These are phyloP conservation scores for Eupithecia inturbata DNA, from an alignment of 2,888 invertebrate genomes.

Conservation along the genomic window DNA sequence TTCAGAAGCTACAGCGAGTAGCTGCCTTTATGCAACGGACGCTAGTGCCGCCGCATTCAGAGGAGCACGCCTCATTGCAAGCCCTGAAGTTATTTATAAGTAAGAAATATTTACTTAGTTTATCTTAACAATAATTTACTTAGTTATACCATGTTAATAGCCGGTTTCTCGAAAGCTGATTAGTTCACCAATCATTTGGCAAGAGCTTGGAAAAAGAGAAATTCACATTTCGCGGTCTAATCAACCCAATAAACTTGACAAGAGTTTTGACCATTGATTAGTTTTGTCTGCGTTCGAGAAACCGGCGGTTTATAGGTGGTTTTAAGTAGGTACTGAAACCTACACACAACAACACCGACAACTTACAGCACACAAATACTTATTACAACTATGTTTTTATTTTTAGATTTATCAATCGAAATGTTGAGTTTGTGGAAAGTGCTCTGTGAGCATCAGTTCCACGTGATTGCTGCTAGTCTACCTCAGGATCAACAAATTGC, in stretches of 20 bases:
- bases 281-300: not conserved
- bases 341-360: too few relatives aligned
- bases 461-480: conserved; percentile 88
- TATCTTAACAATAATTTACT: not conserved
- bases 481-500: conserved; percentile 87
- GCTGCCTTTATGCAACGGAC: conserved; percentile 86
- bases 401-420: conserved; percentile 90
- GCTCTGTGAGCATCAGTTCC: conserved; percentile 95
- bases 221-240: not conserved
- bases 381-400: not conserved
- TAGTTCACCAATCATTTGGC: not conserved
- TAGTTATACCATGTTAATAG: not conserved
- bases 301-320: not conserved
- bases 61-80: conserved; percentile 90
- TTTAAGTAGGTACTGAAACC: not conserved
- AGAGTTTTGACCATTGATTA: not conserved
- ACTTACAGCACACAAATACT: too few relatives aligned
- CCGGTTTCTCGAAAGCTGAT: not conserved
- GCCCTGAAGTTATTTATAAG: conserved; percentile 89
- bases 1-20: conserved; percentile 90
- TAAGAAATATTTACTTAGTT: conserved; percentile 52
- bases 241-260: not conserved
- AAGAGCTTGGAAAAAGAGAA: not conserved
- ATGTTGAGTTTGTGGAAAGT: conserved; percentile 97
- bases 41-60: conserved; percentile 69